Evolutionary conservation across 2,888 invertebrate genomes (phyloP).

Genomic region (Coleophora flavipennella): DNA sequence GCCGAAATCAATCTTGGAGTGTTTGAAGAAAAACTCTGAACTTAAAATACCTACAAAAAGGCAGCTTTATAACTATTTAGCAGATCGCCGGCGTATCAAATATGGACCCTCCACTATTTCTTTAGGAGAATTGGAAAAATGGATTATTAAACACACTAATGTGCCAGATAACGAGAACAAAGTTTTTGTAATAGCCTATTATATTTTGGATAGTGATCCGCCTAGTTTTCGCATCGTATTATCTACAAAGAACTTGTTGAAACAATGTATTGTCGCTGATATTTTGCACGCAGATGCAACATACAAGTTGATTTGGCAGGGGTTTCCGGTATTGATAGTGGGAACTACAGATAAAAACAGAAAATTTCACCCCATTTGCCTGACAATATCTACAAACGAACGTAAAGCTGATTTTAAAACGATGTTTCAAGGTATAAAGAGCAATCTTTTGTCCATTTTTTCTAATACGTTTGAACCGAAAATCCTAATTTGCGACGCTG

Average conservation of each 20-base stretch:
- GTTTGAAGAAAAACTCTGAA: constrained; percentile 5
- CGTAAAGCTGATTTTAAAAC: no score
- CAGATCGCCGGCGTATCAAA: constrained; percentile 8
- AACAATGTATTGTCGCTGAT: no score
- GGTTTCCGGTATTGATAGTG: no score
- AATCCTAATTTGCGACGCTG: no score
- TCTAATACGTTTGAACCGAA: no score
- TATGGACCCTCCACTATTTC: constrained; percentile 8
- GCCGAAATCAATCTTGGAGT: constrained; percentile 7
- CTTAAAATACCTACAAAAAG: constrained; percentile 7
- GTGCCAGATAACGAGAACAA: constrained; percentile 6
- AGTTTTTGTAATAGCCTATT: constrained; percentile 8
- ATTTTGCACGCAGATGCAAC: no score
- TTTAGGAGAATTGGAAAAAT: constrained; percentile 9
- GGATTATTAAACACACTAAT: constrained; percentile 6
- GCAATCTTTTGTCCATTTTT: no score
- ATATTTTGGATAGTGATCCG: constrained; percentile 4
- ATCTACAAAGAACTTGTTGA: constrained; percentile 4
- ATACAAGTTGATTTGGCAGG: no score
- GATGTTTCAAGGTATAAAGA: no score
- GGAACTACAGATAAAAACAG: no score
- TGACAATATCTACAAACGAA: no score
- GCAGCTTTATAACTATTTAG: constrained; percentile 7
- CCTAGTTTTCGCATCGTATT: constrained; percentile 4
- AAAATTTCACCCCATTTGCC: no score